Evolutionary conservation across 2,888 invertebrate genomes (phyloP).

Genomic region (Sesia bembeciformis): DNA sequence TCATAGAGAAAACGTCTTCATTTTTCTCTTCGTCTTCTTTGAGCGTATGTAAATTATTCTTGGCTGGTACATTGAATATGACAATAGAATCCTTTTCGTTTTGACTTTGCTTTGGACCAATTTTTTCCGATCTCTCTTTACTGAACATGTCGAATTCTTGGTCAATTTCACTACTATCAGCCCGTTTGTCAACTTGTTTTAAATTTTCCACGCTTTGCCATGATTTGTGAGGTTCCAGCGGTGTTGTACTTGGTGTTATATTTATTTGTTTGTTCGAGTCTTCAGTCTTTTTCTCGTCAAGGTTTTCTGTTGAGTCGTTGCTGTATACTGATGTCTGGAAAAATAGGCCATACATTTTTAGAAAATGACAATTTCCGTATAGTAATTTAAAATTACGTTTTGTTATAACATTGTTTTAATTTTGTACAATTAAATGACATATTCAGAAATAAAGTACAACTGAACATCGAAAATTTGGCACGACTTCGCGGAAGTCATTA

Average conservation of each 20-base stretch:
- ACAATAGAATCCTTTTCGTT: slow-evolving; percentile 41
- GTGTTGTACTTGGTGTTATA: slow-evolving; percentile 40
- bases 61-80: slow-evolving; percentile 32
- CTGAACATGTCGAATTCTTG: slow-evolving; percentile 66
- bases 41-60: slow-evolving; percentile 52
- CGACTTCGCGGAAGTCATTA: not conserved
- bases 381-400: too few species aligned
- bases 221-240: slow-evolving; percentile 47
- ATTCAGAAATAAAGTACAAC: too few species aligned
- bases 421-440: too few species aligned
- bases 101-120: slow-evolving; percentile 27
- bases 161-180: slow-evolving; percentile 38
- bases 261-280: slow-evolving; percentile 18
- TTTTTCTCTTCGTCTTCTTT: slow-evolving; percentile 54
- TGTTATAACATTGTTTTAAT: too few species aligned
- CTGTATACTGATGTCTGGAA: slow-evolving; percentile 53
- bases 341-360: too few species aligned
- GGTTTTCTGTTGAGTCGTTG: slow-evolving; percentile 42
- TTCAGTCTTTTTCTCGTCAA: slow-evolving; percentile 32
- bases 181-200: slow-evolving; percentile 5
- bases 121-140: slow-evolving; percentile 53
- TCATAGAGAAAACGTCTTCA: slow-evolving; percentile 31
- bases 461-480: not conserved
- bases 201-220: slow-evolving; percentile 48
- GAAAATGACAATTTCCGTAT: too few species aligned